Conservation (phyloP, 2,113 vertebrate genomes). For the Phyllopteryx taeniolatus region DNA sequence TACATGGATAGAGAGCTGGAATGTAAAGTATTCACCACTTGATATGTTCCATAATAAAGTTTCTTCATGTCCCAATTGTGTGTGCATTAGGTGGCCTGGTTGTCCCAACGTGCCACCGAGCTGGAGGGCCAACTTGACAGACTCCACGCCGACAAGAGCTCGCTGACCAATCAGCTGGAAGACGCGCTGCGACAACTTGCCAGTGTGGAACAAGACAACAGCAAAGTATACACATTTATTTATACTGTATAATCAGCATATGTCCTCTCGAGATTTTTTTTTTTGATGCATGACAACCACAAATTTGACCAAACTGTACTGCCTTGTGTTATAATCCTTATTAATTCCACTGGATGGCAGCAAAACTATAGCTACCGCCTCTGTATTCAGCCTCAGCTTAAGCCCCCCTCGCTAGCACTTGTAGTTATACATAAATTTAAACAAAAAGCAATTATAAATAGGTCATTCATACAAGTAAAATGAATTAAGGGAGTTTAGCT, state of each 20-base stretch:
- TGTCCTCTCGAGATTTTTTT: background rate
- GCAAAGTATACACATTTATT: constrained; percentile 70
- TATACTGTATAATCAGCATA: background rate
- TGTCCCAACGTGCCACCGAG: constrained; percentile 79
- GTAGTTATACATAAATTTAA: background rate
- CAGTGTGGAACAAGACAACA: constrained; percentile 76
- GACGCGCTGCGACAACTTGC: constrained; percentile 75
- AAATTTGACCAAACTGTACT: background rate
- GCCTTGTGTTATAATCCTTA: constrained; percentile 20
- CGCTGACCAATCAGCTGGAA: constrained; percentile 78
- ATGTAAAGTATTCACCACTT: background rate
- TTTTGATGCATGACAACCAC: background rate
- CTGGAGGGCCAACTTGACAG: constrained; percentile 79
- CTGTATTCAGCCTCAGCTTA: background rate
- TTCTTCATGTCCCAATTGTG: background rate
- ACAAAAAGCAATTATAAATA: background rate
- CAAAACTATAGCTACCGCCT: constrained; percentile 34
- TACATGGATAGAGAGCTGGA: background rate
- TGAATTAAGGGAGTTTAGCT: no score
- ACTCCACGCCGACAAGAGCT: constrained; percentile 77
- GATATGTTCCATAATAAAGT: background rate
- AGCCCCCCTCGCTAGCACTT: background rate
- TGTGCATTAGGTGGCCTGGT: constrained; percentile 71
- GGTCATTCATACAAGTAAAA: background rate
- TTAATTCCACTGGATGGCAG: constrained; percentile 60